Evolutionary conservation across 23 tunicate species (phyloP).

Genomic region (Diplosoma virens): DNA sequence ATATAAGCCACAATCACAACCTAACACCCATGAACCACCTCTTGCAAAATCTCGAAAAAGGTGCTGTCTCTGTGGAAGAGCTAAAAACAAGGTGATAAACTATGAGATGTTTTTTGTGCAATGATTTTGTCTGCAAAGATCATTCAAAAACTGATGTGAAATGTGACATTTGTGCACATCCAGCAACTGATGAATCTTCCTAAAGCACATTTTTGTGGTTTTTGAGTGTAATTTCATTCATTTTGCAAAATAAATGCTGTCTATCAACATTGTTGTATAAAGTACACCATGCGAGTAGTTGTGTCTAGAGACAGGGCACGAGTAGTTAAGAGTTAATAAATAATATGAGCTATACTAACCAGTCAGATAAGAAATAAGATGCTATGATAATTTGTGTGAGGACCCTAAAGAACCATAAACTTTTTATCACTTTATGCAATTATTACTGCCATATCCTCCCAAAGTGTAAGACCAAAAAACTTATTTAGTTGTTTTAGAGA

Average conservation of each 20-base stretch:
- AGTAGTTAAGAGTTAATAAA: slow-evolving; percentile 35
- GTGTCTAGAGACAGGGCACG: slow-evolving; percentile 1
- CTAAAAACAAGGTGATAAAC: slow-evolving; percentile 30
- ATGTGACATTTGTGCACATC: slow-evolving; percentile 9
- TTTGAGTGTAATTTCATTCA: slow-evolving; percentile 4
- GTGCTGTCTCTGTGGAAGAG: slow-evolving; percentile 23
- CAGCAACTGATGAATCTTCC: slow-evolving; percentile 1
- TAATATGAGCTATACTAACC: too few relatives aligned
- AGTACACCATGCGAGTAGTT: slow-evolving; percentile 36
- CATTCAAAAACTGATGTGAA: slow-evolving; percentile 18
- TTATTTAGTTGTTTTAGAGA: too few relatives aligned
- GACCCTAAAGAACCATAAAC: too few relatives aligned
- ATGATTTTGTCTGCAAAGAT: slow-evolving; percentile 16
- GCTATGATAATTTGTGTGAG: too few relatives aligned
- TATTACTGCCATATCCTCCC: too few relatives aligned
- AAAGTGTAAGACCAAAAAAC: too few relatives aligned
- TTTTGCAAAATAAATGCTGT: slow-evolving; percentile 18
- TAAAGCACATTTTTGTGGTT: slow-evolving; percentile 9
- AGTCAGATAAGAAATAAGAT: too few relatives aligned
- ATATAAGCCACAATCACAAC: slow-evolving; percentile 20
- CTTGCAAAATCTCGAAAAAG: slow-evolving; percentile 27
- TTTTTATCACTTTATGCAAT: too few relatives aligned
- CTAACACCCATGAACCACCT: slow-evolving; percentile 1
- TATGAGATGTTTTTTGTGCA: slow-evolving; percentile 15
- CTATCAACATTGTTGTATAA: background rate